These are phyloP conservation scores for Theretra japonica DNA, from an alignment of 2,888 invertebrate genomes.

Conservation along the genomic window DNA sequence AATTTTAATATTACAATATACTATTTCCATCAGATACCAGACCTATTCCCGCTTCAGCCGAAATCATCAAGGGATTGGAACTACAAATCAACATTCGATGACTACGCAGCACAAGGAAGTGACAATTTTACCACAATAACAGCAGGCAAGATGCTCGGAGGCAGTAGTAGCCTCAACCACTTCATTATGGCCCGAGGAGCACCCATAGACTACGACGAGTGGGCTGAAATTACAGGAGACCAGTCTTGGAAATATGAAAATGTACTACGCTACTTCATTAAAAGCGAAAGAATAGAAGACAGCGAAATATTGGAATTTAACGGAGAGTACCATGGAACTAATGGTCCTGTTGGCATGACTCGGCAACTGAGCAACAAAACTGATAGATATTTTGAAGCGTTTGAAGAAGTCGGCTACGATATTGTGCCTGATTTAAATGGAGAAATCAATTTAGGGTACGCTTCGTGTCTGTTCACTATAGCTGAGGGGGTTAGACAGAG, in stretches of 20 bases:
- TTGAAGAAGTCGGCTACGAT: slow-evolving; percentile 72
- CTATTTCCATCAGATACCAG: slow-evolving; percentile 29
- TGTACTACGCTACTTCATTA: slow-evolving; percentile 54
- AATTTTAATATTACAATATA: no score
- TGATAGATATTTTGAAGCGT: slow-evolving; percentile 57
- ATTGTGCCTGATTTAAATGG: slow-evolving; percentile 43
- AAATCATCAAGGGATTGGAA: slow-evolving; percentile 33
- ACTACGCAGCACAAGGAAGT: slow-evolving; percentile 13
- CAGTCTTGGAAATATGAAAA: slow-evolving; percentile 53
- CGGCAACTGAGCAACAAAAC: slow-evolving; percentile 44
- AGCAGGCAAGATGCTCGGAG: slow-evolving; percentile 57
- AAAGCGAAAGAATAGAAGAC: slow-evolving; percentile 51
- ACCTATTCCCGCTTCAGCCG: slow-evolving; percentile 16
- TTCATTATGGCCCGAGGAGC: slow-evolving; percentile 48
- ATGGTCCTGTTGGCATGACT: slow-evolving; percentile 68
- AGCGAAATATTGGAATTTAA: slow-evolving; percentile 43
- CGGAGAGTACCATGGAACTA: slow-evolving; percentile 55
- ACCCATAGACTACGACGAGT: slow-evolving; percentile 48
- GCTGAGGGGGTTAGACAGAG: slow-evolving; percentile 74
- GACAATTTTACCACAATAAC: slow-evolving; percentile 35
- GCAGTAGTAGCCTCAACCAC: slow-evolving; percentile 52
- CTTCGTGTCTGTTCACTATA: slow-evolving; percentile 71
- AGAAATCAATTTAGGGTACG: slow-evolving; percentile 61
- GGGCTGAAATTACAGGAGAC: slow-evolving; percentile 43
- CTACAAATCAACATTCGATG: slow-evolving; percentile 23